Percentiles rank a stretch among this genome's conserved stretches.
These are phyloP conservation scores for Masticophis lateralis DNA, from an alignment of 2,797 vertebrate genomes.

Conservation along the genomic window DNA sequence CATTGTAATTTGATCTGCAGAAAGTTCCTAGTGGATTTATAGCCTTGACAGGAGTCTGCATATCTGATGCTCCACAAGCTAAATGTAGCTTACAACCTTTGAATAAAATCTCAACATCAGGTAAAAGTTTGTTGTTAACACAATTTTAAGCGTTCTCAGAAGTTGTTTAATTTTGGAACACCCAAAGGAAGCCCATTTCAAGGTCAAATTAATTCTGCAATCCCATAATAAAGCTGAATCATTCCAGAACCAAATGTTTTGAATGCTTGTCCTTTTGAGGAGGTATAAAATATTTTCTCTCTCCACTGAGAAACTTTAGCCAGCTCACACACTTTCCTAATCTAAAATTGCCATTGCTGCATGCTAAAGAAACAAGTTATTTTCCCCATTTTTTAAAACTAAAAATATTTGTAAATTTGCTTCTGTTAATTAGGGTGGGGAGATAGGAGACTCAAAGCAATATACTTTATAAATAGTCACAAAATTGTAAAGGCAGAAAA, in stretches of 20 bases:
- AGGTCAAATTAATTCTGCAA: not conserved
- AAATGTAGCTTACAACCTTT: not conserved
- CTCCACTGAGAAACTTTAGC: not conserved
- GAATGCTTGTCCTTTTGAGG: not conserved
- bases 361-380: not conserved
- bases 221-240: not conserved
- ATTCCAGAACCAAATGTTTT: not conserved
- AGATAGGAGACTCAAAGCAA: not conserved
- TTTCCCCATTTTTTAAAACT: not conserved
- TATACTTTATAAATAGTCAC: not conserved
- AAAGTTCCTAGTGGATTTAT: slow-evolving; percentile 1
- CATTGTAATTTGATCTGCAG: slow-evolving; percentile 3
- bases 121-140: not conserved
- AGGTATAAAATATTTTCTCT: not conserved
- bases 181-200: not conserved
- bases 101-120: not conserved
- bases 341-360: not conserved
- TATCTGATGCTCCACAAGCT: not conserved
- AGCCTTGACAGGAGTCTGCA: not conserved
- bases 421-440: not conserved
- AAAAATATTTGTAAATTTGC: not conserved
- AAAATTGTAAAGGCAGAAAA: not conserved
- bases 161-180: not conserved
- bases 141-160: not conserved
- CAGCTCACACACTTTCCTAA: not conserved